Evolutionary conservation across 1,140 invertebrate species (phyloP), one percentile per base, ranked within the genome.

Genomic region (Drosophila sturtevanti): DNA sequence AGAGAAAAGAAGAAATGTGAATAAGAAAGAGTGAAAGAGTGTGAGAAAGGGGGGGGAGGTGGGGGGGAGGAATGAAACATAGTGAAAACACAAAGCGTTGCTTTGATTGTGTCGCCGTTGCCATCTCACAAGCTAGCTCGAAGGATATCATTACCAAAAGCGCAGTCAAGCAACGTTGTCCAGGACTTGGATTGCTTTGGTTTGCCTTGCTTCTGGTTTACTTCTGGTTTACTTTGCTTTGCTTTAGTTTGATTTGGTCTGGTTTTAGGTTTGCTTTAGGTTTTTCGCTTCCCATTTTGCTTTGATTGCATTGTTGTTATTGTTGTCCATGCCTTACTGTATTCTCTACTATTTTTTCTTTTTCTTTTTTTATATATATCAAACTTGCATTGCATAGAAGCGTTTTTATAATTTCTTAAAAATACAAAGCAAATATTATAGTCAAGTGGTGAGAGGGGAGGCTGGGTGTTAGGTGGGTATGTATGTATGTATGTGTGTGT

Each of bases 321-420:
- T 52, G 35, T 67, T 63, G 14, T 10, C 2, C 16, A 12, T 38
- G 1, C 4, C 0, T 38, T n/a, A n/a, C 37, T 38, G 3, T 31
- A 3, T 31, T 31, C 27, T 1, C 27, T 31, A 6, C 6, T 6
- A 0, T 6, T 31, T 27, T 63, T 48, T 63, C 44, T 16, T 12
- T 24, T 16, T 63, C 34, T 27, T 6, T 55, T 21, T 5, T n/a
- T 54, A 0, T 38, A 0, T 54, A 31, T 1, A 1, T 35, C 27
- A 31, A 31, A 31, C 48, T 54, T 35, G 41, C 7, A 44, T 44
- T 44, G 41, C 41, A 48, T 48, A 62, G 38, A 75, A 77, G 65
- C 61, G 74, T 70, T 81, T 86, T 86, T 89, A 87, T 87, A 87
- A 87, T 87, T 87, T 87, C 72, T 89, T 87, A 82, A 89, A 87